Base-by-base conservation (phyloP, 1,140 invertebrate species). In the Drosophila pectinifera region DNA sequence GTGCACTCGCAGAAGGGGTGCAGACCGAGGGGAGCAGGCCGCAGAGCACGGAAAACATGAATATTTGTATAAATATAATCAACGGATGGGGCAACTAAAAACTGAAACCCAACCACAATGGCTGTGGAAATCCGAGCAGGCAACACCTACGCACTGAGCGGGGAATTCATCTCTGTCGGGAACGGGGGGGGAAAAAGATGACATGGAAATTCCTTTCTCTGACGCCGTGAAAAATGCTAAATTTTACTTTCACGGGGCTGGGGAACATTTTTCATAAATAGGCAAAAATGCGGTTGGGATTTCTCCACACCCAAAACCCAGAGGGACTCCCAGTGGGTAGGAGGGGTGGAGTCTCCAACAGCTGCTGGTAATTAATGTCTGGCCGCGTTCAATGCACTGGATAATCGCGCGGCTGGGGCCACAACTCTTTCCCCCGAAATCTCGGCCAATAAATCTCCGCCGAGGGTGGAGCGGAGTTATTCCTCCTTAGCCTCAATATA, bases 311-410 rank as follows among this genome's bases (percentile, higher is more conserved):
- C 28, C 48, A 26, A 20, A 24, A n/a, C 54, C 54, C 54, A 36
- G 4, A 16, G 76, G 49, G 45, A 24, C n/a, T 22, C 24, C n/a
- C 49, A 22, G 0, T n/a, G 14, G 28, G 8, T 3, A 36, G 49
- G 31, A 16, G 42, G n/a, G 4, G 46, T 20, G 16, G 42, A 11
- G 31, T 58, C 45, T 58, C 58, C 53, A 88, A 82, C 83, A 88
- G 83, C 83, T 88, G 83, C 79, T 79, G 55, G 80, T 88, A 88
- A 88, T 88, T 88, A 88, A 88, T 88, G 79, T 81, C 59, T 73
- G 79, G 84, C 59, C 75, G 72, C 83, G 84, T 80, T 88, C 83
- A 88, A 88, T 88, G 83, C 83, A 88, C 83, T 80, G 83, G 79
- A 88, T 88, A 88, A 88, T 88, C 83, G 72, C 62, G 80, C 73